Base-by-base conservation (phyloP, 2,888 invertebrate species). In the Volucella bombylans region DNA sequence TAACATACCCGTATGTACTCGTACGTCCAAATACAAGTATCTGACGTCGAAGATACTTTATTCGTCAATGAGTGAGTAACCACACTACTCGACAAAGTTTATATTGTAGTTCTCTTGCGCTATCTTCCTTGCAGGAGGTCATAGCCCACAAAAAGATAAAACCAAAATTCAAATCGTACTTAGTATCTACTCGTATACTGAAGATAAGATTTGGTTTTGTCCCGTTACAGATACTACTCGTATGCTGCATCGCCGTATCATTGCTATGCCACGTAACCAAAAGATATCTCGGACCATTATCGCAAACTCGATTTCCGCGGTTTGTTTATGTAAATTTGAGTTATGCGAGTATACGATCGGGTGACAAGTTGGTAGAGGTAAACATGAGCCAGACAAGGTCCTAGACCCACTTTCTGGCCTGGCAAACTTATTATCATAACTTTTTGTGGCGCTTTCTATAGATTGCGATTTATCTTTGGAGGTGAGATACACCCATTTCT, bases 391-490 rank as follows among this genome's bases (percentile, higher is more conserved):
- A 73, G 73, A 73, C 73, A 54, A 43, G 64, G 64, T 64, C 73
- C 73, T 73, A 73, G 73, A 57, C 73, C 54, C 23, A 50, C 9
- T 50, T 41, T 39, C 59, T 8, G 6, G 14, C 8, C 15, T 11
- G 12, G 2, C 1, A 50, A 4, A 12, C 62, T 62, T 73, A 74
- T 74, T 74, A 74, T 74, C 64, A 49, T 55, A 72, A 54, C 11
- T 52, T 72, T 31, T 38, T 55, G 64, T 54, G 64, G 54, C 45
- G 12, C 54, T 65, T 65, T 65, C 43, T 43, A 61, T 43, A 68
- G 74, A 74, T 74, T 74, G 55, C 55, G 74, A 74, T 74, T 74
- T 74, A 74, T 74, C 74, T 74, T 74, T 67, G 9, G 47, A 31
- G 31, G 9, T 47, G 47, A 64, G 64, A n/a, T 62, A 62, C 62